Evolutionary conservation across 2,888 invertebrate genomes (phyloP), one percentile per base, ranked within the genome.

Genomic region (Augiades crinisus): DNA sequence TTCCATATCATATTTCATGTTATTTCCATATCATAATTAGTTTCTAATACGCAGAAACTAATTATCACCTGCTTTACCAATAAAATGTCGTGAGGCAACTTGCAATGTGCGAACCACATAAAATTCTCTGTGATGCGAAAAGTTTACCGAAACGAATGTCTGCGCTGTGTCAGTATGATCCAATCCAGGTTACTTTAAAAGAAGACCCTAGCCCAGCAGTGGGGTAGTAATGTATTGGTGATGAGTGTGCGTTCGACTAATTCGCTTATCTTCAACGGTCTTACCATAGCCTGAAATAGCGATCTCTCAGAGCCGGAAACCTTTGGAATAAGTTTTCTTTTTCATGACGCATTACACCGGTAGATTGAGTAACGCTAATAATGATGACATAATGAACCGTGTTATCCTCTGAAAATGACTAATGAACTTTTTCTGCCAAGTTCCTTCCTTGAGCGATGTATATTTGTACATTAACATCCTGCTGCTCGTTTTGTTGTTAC

Each of bases 381-480:
- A 50, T 43, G 36, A 43, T 16, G 43, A 50, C 50, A 50, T 50
- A 50, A 50, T 50, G 50, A 50, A 50, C 36, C 43, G 13, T 36
- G 27, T 43, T 50, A 36, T 49, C 41, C 41, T 43, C 50, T 27
- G 43, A 43, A 27, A 43, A 50, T 50, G 43, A 50, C 43, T 43
- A 50, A 50, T 50, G 41, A 22, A 8, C 34, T 13, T 50, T 41
- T 36, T 21, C 10, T 43, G 17, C 22, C n/a, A 6, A 6, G 2
- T 34, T 24, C 41, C 34, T 43, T 36, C 43, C 27, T 19, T 21
- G 21, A 41, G 34, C 12, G 5, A 31, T 38, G 24, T 36, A 5
- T 47, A 21, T 19, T 47, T 40, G 31, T 47, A 13, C 17, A 36
- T 27, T 12, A 4, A 24, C 10, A 10, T 30, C 5, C 8, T 14